phyloP scores from a whole-genome alignment of 1,140 invertebrate genomes.

The Gonatopus flavifemur region DNA sequence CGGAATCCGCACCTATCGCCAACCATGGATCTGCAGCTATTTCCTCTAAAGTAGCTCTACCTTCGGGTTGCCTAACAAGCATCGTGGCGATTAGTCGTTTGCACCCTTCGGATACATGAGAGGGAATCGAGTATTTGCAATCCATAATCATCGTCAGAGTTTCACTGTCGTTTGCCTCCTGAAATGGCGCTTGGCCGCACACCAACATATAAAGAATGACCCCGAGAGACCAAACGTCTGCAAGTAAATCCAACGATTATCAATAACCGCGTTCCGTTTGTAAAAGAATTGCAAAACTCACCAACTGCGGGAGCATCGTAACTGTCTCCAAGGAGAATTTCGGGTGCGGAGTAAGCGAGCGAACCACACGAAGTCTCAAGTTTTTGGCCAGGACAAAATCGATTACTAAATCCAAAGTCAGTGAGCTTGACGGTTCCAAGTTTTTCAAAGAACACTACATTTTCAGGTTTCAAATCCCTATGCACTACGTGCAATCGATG shows the following conservation, averaged over 20 bases:
- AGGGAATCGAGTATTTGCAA: slow-evolving; percentile 94
- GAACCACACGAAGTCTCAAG: slow-evolving; percentile 99
- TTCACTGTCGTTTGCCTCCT: slow-evolving; percentile 99
- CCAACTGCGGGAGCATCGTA: slow-evolving; percentile 93
- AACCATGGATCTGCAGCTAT: slow-evolving; percentile 91
- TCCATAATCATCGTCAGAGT: slow-evolving; percentile 99
- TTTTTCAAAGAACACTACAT: slow-evolving; percentile 98
- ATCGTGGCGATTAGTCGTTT: slow-evolving; percentile 86
- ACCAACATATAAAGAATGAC: slow-evolving; percentile 99
- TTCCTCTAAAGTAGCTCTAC: slow-evolving; percentile 83
- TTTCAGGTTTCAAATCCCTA: slow-evolving; percentile 97
- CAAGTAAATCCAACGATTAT: slow-evolving; percentile 12
- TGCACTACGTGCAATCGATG: slow-evolving; percentile 92
- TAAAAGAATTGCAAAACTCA: no score
- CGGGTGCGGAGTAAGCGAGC: slow-evolving; percentile 97
- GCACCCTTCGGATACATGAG: slow-evolving; percentile 85
- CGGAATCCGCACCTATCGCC: slow-evolving; percentile 54
- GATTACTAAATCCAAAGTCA: slow-evolving; percentile 98
- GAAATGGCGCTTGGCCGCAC: slow-evolving; percentile 94
- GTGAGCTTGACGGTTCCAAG: slow-evolving; percentile 96
- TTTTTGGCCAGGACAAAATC: slow-evolving; percentile 96
- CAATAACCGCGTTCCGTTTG: no score
- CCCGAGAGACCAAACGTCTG: slow-evolving; percentile 97
- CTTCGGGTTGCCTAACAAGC: slow-evolving; percentile 90
- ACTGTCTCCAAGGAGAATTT: slow-evolving; percentile 95